Evolutionary conservation across 2,888 invertebrate genomes (phyloP).

Genomic region (Campaea margaritaria): DNA sequence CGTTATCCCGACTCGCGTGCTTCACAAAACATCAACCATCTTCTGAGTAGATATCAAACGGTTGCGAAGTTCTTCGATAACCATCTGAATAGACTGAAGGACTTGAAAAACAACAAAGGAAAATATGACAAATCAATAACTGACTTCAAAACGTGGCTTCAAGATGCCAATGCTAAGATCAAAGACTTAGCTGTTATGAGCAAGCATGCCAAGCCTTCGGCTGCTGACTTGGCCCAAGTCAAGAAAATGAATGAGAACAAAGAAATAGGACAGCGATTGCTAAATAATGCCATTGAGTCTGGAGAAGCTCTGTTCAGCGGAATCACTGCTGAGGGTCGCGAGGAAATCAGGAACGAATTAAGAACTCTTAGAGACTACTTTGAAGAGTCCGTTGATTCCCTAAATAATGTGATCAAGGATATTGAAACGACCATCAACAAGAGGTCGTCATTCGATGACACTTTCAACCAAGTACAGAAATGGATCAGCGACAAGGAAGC

Average conservation of each 20-base stretch:
- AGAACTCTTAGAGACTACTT: slow-evolving; percentile 92
- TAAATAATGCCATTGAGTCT: slow-evolving; percentile 92
- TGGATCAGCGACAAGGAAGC: slow-evolving; percentile 94
- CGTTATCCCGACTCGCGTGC: slow-evolving; percentile 94
- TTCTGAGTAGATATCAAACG: slow-evolving; percentile 90
- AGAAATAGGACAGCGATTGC: slow-evolving; percentile 90
- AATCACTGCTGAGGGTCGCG: slow-evolving; percentile 94
- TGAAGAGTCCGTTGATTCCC: slow-evolving; percentile 93
- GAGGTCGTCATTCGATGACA: slow-evolving; percentile 96
- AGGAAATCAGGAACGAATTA: slow-evolving; percentile 92
- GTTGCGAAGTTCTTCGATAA: slow-evolving; percentile 89
- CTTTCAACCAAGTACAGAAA: slow-evolving; percentile 93
- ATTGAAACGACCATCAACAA: slow-evolving; percentile 96
- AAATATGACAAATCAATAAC: slow-evolving; percentile 88
- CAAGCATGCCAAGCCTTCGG: slow-evolving; percentile 91
- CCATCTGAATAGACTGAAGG: slow-evolving; percentile 89
- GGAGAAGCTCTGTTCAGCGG: slow-evolving; percentile 95
- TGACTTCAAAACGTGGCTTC: slow-evolving; percentile 92
- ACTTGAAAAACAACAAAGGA: slow-evolving; percentile 89
- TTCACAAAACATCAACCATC: slow-evolving; percentile 91
- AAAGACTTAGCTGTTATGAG: slow-evolving; percentile 89
- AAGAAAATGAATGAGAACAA: slow-evolving; percentile 90
- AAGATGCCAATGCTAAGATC: slow-evolving; percentile 90
- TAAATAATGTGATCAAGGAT: slow-evolving; percentile 93
- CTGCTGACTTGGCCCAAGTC: slow-evolving; percentile 90